Conservation (phyloP, 2,113 vertebrate species). For the Echinops telfairi region DNA sequence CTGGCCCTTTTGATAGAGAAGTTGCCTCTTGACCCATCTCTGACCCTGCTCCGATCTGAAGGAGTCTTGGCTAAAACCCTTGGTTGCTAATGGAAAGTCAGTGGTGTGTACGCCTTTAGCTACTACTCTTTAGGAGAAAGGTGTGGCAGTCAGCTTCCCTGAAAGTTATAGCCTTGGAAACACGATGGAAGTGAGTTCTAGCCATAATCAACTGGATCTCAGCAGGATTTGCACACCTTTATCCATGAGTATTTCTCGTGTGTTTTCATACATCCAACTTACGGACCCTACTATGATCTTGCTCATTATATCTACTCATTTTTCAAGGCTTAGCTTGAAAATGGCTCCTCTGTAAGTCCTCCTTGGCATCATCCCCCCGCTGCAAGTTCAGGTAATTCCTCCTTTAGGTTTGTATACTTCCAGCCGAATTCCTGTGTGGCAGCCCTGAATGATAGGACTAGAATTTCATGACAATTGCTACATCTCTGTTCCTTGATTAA, state of each 20-base stretch:
- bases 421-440: neutral
- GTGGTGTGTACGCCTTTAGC: too few relatives aligned
- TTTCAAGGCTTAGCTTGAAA: constrained; percentile 10
- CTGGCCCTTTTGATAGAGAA: too few relatives aligned
- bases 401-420: neutral
- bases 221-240: neutral
- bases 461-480: neutral
- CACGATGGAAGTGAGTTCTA: too few relatives aligned
- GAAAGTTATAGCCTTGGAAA: too few relatives aligned
- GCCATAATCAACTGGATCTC: neutral
- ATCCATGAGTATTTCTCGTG: too few relatives aligned
- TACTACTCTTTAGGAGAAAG: too few relatives aligned
- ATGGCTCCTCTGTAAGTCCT: neutral
- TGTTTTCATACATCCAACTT: neutral
- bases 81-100: too few relatives aligned
- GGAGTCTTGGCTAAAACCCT: too few relatives aligned
- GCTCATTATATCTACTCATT: neutral
- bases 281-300: neutral
- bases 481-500: neutral
- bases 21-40: too few relatives aligned
- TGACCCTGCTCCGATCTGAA: too few relatives aligned
- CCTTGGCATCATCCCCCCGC: neutral
- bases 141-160: neutral
- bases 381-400: neutral
- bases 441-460: neutral